Base-by-base conservation (phyloP, 2,888 invertebrate genomes). In the Lottia scabra region DNA sequence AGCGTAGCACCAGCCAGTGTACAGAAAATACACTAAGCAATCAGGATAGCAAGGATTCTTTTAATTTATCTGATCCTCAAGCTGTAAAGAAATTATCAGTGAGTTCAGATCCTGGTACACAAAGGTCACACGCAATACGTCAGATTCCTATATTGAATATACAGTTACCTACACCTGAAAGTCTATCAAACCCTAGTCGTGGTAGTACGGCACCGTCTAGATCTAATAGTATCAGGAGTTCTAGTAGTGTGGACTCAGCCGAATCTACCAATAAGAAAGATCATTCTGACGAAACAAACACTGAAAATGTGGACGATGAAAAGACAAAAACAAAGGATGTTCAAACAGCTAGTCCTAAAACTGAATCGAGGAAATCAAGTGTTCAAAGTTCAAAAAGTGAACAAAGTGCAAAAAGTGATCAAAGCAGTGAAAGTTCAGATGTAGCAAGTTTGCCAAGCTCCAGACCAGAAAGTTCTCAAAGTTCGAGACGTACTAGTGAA, bases 21-120 rank as follows among this genome's bases (percentile, higher is more conserved):
- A 74, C 74, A n/a, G 72, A 70, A 19, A 74, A 70, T 48, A 65
- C 74, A 19, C 19, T 71, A 45, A 74, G 74, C 43, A 72, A 65
- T 19, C 69, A 70, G 46, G 73, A 75, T 72, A 78, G 78, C 72
- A 78, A 74, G 38, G 74, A 75, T 1, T 72, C 73, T 43, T 71
- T 78, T 65, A 75, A 74, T 71, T 62, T 70, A 8, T 26, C 26
- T 3, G 72, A 70, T 19, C 12, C 56, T 23, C 56, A 56, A 56
- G 56, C 5, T 56, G 56, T 56, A 23, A 56, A 56, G 56, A 56
- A 56, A 56, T 23, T 23, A 10, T 56, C 56, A 23, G 23, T 56
- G 19, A 23, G 56, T 23, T 56, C 56, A 56, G 56, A 56, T 56
- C 19, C 56, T 10, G 56, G 23, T 2, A 3, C 23, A 5, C 56